These are phyloP conservation scores for Onychostoma macrolepis DNA, from an alignment of 2,113 vertebrate genomes.

Conservation along the genomic window DNA sequence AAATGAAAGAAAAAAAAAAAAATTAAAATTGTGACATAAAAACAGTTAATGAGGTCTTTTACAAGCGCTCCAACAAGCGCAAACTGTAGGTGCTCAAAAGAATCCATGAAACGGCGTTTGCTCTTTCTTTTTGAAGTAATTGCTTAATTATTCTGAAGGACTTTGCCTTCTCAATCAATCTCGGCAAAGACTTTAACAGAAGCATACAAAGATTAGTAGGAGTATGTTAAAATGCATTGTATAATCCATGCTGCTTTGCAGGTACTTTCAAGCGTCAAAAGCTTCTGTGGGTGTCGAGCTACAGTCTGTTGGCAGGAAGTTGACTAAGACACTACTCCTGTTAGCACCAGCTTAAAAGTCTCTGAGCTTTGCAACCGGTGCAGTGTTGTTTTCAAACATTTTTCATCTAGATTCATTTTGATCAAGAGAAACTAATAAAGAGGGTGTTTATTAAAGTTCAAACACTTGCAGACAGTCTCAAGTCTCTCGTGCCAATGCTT, in stretches of 20 bases:
- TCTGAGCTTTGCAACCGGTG: neutral
- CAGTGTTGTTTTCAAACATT: neutral
- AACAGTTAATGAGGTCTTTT: conserved; percentile 4
- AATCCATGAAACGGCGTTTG: conserved; percentile 1
- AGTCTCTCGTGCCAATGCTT: conserved; percentile 8
- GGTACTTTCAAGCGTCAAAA: conserved; percentile 19
- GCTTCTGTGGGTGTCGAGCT: conserved; percentile 15
- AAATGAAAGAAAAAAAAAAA: neutral
- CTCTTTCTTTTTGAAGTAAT: conserved; percentile 25
- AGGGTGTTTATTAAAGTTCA: neutral
- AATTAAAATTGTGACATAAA: neutral
- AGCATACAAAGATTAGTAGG: conserved; percentile 31
- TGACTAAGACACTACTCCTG: neutral
- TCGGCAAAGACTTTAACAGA: neutral
- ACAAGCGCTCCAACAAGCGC: neutral
- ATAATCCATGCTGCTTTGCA: conserved; percentile 18
- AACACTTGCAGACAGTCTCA: neutral
- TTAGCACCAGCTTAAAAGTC: neutral
- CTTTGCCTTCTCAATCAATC: conserved; percentile 10
- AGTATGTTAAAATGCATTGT: conserved; percentile 7
- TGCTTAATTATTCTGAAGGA: conserved; percentile 26
- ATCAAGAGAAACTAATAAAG: neutral
- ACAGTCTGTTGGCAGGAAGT: conserved; percentile 14
- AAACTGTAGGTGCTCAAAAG: conserved; percentile 19
- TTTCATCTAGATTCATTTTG: neutral